Evolutionary conservation across 2,888 invertebrate genomes (phyloP).

Genomic region (Aricia artaxerxes): DNA sequence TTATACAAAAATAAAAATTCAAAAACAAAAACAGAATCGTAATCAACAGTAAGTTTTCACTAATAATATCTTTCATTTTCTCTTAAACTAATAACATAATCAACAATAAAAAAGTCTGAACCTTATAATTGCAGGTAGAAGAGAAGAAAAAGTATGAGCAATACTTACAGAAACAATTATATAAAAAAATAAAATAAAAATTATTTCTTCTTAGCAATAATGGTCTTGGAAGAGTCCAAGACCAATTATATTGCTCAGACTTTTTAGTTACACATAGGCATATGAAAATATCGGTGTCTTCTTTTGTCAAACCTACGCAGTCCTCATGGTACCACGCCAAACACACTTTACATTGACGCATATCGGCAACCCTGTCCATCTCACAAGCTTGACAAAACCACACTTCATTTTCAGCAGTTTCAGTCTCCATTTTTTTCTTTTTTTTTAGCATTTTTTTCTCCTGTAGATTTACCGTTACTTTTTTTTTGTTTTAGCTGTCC

Average conservation of each 20-base stretch:
- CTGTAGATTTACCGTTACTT: neutral
- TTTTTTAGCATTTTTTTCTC: neutral
- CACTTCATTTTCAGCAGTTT: slow-evolving; percentile 7
- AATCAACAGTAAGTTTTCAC: too few relatives aligned
- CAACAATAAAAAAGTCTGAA: too few relatives aligned
- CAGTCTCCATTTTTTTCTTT: slow-evolving; percentile 2
- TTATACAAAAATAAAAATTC: too few relatives aligned
- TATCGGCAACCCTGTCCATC: slow-evolving; percentile 28
- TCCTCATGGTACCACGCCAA: slow-evolving; percentile 35
- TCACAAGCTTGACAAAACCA: slow-evolving; percentile 34
- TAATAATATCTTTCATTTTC: too few relatives aligned
- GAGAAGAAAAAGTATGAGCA: too few relatives aligned
- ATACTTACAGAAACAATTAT: too few relatives aligned
- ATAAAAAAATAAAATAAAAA: neutral
- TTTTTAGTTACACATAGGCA: slow-evolving; percentile 23
- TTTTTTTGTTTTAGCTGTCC: slow-evolving; percentile 15
- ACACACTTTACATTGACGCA: slow-evolving; percentile 31
- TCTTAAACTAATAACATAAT: too few relatives aligned
- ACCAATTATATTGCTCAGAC: slow-evolving; percentile 1
- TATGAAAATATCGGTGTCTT: slow-evolving; percentile 33
- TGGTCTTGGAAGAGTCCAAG: slow-evolving; percentile 1
- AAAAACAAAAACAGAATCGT: too few relatives aligned
- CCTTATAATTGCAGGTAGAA: too few relatives aligned
- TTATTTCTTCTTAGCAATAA: neutral
- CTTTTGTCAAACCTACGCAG: slow-evolving; percentile 33